Percentiles rank a stretch among this genome's conserved stretches.
Evolutionary conservation across 2,888 invertebrate species (phyloP).

Genomic region (Lepidocyrtoides sp.): DNA sequence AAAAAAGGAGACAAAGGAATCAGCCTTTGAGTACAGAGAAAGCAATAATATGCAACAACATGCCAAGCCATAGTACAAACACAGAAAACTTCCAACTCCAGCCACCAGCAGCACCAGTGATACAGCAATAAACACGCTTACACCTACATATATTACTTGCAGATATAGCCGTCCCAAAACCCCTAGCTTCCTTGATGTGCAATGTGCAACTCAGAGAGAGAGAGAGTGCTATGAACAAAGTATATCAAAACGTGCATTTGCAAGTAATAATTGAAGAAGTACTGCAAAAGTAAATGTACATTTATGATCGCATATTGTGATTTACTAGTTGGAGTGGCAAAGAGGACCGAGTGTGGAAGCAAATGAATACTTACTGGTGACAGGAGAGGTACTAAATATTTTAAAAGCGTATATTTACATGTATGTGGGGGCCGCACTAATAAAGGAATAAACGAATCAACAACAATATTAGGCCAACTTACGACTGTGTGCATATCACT

Average conservation of each 20-base stretch:
- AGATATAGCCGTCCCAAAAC: no score
- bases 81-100: no score
- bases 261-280: no score
- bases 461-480: conserved; percentile 9
- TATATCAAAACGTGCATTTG: no score
- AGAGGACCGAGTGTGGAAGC: background rate
- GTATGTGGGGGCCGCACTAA: background rate
- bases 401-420: background rate
- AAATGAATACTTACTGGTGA: conserved; percentile 28
- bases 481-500: background rate
- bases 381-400: background rate
- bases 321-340: background rate
- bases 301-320: background rate
- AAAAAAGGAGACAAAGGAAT: background rate
- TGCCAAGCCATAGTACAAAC: no score
- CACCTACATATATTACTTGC: no score
- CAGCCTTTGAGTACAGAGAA: background rate
- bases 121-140: no score
- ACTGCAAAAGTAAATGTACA: background rate
- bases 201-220: no score
- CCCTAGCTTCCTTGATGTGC: no score
- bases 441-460: background rate
- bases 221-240: no score
- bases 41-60: background rate
- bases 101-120: no score